These are phyloP conservation scores for Heliconius eleuchia DNA, from an alignment of 1,140 invertebrate species.

Conservation along the genomic window DNA sequence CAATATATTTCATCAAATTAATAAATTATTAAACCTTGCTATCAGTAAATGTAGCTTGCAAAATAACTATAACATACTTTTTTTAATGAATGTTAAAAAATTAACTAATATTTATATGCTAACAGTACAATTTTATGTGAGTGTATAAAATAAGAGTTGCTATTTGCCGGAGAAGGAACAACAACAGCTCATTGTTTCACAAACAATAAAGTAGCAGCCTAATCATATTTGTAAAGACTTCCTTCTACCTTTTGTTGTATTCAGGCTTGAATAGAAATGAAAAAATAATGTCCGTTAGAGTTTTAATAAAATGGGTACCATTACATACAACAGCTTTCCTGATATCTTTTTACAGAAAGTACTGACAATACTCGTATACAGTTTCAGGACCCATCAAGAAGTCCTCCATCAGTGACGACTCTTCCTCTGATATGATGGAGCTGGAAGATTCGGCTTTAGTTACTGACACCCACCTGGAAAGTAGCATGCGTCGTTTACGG, in stretches of 20 bases:
- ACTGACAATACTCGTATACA: constrained; percentile 65
- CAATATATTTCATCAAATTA: no score
- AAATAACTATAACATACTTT: neutral
- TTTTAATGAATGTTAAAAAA: neutral
- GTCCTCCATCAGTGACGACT: constrained; percentile 95
- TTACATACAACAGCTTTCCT: neutral
- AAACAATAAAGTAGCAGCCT: constrained; percentile 17
- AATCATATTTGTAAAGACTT: constrained; percentile 20
- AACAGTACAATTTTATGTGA: neutral
- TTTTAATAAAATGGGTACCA: neutral
- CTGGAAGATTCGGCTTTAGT: constrained; percentile 93
- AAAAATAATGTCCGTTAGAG: constrained; percentile 18
- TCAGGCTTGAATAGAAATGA: constrained; percentile 12
- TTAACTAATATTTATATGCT: neutral
- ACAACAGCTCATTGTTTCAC: constrained; percentile 15
- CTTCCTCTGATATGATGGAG: constrained; percentile 97
- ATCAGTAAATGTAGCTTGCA: no score
- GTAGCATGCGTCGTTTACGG: constrained; percentile 83
- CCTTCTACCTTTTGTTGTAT: constrained; percentile 13
- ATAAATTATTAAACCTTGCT: no score
- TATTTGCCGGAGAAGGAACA: neutral
- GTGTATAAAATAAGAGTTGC: neutral
- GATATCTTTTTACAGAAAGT: neutral
- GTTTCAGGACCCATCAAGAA: constrained; percentile 87
- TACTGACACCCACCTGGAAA: constrained; percentile 83